Evolutionary conservation across 2,888 invertebrate genomes (phyloP).

Genomic region (Microctonus aethiopoides): DNA sequence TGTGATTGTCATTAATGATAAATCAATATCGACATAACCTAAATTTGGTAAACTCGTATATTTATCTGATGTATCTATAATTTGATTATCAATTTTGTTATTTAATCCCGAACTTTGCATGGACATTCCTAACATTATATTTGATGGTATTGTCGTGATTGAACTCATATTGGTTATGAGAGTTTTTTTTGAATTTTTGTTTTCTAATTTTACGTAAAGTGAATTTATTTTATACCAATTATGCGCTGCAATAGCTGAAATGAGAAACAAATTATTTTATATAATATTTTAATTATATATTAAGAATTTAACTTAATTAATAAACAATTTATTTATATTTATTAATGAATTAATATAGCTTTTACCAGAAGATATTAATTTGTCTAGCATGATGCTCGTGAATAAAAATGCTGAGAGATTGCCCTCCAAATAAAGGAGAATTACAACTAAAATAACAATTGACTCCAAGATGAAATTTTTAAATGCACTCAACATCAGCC

Average conservation of each 20-base stretch:
- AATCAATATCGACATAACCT: constrained; percentile 26
- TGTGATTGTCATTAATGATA: constrained; percentile 40
- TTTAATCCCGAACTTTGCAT: not conserved
- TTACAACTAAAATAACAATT: constrained; percentile 43
- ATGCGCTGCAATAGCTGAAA: constrained; percentile 49
- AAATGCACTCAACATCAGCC: constrained; percentile 56
- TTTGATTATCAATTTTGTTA: not conserved
- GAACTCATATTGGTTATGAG: constrained; percentile 15
- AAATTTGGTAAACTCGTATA: constrained; percentile 42
- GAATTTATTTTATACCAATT: constrained; percentile 52
- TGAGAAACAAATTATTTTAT: not conserved
- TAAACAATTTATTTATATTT: not conserved
- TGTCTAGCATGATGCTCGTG: constrained; percentile 50
- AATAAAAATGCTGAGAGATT: constrained; percentile 44
- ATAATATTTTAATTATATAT: not conserved
- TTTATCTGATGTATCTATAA: constrained; percentile 26
- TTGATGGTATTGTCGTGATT: not conserved
- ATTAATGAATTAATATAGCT: not conserved
- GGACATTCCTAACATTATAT: constrained; percentile 24
- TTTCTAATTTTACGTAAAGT: constrained; percentile 46
- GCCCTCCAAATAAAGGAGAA: constrained; percentile 48
- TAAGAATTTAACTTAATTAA: not conserved
- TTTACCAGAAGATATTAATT: constrained; percentile 49
- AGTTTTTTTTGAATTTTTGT: constrained; percentile 32
- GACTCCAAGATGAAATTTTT: constrained; percentile 55